Evolutionary conservation across 2,113 vertebrate species (phyloP), one percentile per base, ranked within the genome.

Genomic region (Gopherus evgoodei): DNA sequence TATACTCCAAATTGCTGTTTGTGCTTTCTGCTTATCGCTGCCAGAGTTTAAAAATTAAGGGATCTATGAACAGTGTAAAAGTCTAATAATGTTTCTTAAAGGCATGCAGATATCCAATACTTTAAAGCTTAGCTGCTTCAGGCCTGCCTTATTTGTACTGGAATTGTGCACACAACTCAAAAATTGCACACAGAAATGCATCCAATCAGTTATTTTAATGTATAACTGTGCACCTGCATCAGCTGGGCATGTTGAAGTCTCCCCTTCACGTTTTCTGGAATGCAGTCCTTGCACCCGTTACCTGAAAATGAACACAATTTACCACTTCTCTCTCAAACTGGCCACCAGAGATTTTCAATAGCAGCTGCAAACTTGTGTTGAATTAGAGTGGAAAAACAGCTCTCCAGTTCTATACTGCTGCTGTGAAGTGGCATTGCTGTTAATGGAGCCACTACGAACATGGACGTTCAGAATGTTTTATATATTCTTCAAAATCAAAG

Each of bases 381-480:
- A 69, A 85, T 21, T 42, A 27, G 65, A 52, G 27, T 0, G 35
- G n/a, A 69, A 13, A 49, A 87, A 80, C 0, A 1, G 27, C 91
- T 86, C 88, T 56, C 29, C 72, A 35, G 56, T 72, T 65, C 93
- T 57, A 52, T 2, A 7, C n/a, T 1, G 82, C 90, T 82, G 87
- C 89, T 22, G 78, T 6, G 47, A 86, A 56, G 85, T 6, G 4
- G 75, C 56, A 8, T 0, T 6, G 85, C 78, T 90, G 92, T 89
- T 91, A 80, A 35, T 19, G 4, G 84, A 88, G 87, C 81, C 90
- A 72, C 84, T 8, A 13, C 84, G 59, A 84, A 65, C 56, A 84
- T 4, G 0, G 0, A 65, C 24, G 44, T 22, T 54, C 65, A 5
- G 21, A 24, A 80, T 1, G 22, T 42, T 86, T n/a, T 24, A 65